Conservation (phyloP, 2,113 vertebrate genomes). For the Plestiodon gilberti region DNA sequence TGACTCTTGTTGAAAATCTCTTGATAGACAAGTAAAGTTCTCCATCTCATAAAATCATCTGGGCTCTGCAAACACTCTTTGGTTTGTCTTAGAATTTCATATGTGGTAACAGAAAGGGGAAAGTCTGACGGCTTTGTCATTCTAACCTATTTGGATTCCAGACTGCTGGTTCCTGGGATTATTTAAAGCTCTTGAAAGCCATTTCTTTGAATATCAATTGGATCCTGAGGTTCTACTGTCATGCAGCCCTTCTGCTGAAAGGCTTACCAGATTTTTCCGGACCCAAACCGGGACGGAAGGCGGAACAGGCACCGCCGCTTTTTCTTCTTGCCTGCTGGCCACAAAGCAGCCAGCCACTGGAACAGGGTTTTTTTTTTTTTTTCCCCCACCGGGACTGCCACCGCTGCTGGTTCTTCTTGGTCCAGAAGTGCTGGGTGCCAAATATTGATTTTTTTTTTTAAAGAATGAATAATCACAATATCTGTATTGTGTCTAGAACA, state of each 20-base stretch:
- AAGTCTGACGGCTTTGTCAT: conserved; percentile 9
- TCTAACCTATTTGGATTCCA: conserved; percentile 13
- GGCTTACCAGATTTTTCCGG: too few species aligned
- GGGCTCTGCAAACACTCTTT: rapidly evolving
- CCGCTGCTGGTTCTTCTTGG: too few species aligned
- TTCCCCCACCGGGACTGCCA: too few species aligned
- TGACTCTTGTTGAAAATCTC: neutral
- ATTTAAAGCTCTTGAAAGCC: conserved; percentile 14
- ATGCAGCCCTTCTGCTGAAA: conserved; percentile 9
- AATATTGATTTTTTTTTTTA: too few species aligned
- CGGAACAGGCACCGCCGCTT: too few species aligned
- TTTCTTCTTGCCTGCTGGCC: too few species aligned
- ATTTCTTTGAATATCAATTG: conserved; percentile 8
- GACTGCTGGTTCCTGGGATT: conserved; percentile 31
- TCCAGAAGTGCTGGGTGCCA: too few species aligned
- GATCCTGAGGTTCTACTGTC: neutral
- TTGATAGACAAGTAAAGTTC: neutral
- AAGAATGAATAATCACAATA: too few species aligned
- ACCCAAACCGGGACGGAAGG: too few species aligned
- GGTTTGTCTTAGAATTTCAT: conserved; percentile 1
- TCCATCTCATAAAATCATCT: neutral
- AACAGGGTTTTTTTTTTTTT: too few species aligned
- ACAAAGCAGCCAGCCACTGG: too few species aligned
- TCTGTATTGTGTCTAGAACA: too few species aligned
- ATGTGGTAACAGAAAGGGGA: neutral